Evolutionary conservation across 2,888 invertebrate species (phyloP).

Genomic region (Chrysotoxum bicinctum): DNA sequence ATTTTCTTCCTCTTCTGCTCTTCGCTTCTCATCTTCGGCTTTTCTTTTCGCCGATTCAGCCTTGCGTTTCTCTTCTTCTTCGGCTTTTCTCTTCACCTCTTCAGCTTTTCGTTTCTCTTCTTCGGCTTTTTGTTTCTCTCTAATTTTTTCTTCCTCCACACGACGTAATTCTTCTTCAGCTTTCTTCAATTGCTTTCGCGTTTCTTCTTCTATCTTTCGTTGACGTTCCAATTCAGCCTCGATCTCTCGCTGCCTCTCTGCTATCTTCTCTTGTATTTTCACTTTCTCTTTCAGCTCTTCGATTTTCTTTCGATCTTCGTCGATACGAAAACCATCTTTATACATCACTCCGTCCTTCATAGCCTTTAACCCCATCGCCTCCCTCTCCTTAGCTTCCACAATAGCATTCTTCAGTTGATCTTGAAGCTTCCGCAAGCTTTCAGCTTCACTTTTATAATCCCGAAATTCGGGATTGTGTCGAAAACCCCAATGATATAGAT

Average conservation of each 20-base stretch:
- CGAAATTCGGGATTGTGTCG: conserved; percentile 75
- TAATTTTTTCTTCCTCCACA: conserved; percentile 73
- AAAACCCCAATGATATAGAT: conserved; percentile 79
- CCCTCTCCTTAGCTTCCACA: conserved; percentile 74
- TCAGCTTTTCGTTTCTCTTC: conserved; percentile 26
- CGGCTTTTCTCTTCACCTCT: conserved; percentile 22
- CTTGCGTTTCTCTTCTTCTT: conserved; percentile 36
- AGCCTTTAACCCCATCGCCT: conserved; percentile 74
- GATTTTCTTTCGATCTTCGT: conserved; percentile 75
- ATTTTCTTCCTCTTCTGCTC: conserved; percentile 20
- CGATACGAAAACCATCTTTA: conserved; percentile 79
- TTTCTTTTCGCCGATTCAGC: conserved; percentile 75
- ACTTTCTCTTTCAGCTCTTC: conserved; percentile 73
- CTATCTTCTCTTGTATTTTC: conserved; percentile 60
- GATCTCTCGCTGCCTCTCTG: conserved; percentile 73
- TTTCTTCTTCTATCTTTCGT: conserved; percentile 77
- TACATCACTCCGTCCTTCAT: conserved; percentile 81
- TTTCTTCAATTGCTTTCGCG: conserved; percentile 76
- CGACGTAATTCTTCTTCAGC: conserved; percentile 77
- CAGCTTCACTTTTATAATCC: conserved; percentile 72
- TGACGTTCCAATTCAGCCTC: conserved; percentile 78
- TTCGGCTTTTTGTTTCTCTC: conserved; percentile 25
- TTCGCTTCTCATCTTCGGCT: conserved; percentile 76
- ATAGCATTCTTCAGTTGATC: conserved; percentile 77
- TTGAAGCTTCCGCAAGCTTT: conserved; percentile 76